Base-by-base conservation (phyloP, 1,140 invertebrate species). In the Thaumetopoea pityocampa region DNA sequence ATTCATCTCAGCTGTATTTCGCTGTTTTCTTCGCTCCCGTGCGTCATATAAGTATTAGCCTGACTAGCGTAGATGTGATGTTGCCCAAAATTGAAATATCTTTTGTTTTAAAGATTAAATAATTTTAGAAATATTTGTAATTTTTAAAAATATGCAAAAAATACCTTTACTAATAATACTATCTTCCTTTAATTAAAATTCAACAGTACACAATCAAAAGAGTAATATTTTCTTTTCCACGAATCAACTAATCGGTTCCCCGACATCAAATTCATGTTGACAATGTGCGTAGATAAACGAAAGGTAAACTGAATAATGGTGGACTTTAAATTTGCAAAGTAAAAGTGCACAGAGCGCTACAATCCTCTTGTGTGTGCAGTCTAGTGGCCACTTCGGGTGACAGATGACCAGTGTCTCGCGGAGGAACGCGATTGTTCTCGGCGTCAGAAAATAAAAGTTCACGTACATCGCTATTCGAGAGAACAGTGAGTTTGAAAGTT, bases 291-390 rank as follows among this genome's bases (percentile, higher is more conserved):
- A 68, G 67, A 76, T 53, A 69, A 76, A 73, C 63, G 68, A 65
- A 53, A 41, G 22, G 49, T 44, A 61, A 56, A 66, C 54, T 37
- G 53, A 64, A 72, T 67, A 57, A 58, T 63, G 45, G 54, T 45
- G 44, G 62, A 65, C 66, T 70, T 67, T 66, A 67, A 72, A 77
- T 77, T 77, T 63, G 68, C 72, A 70, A 70, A 73, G 65, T 66
- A 78, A 77, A 67, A 77, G 60, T 67, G 71, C 71, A 74, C 49
- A 56, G 64, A 74, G 62, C 51, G 61, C 54, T 44, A 57, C 67
- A 76, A 67, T 73, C 65, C 68, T 65, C 64, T 69, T 61, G 62
- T 67, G 58, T 57, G 55, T 48, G 61, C 55, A 60, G 53, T 63
- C 51, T 64, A 67, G 64, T 67, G 62, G 60, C 62, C 68, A 73